These are phyloP conservation scores for Coryphaenoides rupestris DNA, from an alignment of 2,113 vertebrate species.

Conservation along the genomic window DNA sequence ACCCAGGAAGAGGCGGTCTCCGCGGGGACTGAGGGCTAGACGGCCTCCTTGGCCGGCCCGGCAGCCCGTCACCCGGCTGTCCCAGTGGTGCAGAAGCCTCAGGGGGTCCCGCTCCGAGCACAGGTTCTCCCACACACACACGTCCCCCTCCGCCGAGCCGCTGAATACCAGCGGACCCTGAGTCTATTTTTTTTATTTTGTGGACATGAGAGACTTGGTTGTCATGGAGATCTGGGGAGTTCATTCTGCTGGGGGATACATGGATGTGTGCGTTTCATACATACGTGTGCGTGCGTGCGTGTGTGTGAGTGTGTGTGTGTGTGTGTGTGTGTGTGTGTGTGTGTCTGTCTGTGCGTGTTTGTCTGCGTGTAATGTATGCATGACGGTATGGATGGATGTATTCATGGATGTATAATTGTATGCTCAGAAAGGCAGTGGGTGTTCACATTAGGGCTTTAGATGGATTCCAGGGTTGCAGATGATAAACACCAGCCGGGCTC, in stretches of 20 bases:
- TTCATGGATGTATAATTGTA: background rate
- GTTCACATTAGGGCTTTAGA: conserved; percentile 45
- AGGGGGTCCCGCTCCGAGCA: conserved; percentile 53
- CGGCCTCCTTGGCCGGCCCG: conserved; percentile 39
- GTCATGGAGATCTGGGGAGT: conserved; percentile 59
- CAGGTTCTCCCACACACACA: conserved; percentile 73
- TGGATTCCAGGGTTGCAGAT: conserved; percentile 44
- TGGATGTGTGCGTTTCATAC: conserved; percentile 1
- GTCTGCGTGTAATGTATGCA: background rate
- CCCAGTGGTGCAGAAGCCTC: conserved; percentile 65
- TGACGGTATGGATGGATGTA: too few species aligned
- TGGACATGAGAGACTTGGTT: conserved; percentile 47
- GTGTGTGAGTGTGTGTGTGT: background rate
- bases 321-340: background rate
- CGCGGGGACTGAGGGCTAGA: conserved; percentile 69
- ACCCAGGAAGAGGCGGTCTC: conserved; percentile 68
- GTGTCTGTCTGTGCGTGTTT: background rate
- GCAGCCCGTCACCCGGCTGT: conserved; percentile 62
- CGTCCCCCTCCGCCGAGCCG: conserved; percentile 67
- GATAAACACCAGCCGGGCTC: conserved; percentile 48
- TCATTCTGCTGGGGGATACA: conserved; percentile 24
- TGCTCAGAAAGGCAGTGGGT: conserved; percentile 26
- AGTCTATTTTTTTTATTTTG: conserved; percentile 47
- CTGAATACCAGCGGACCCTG: conserved; percentile 78
- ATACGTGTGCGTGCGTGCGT: conserved; percentile 13